phyloP scores from a whole-genome alignment of 1,140 invertebrate genomes.

The Medauroidea extradentata region DNA sequence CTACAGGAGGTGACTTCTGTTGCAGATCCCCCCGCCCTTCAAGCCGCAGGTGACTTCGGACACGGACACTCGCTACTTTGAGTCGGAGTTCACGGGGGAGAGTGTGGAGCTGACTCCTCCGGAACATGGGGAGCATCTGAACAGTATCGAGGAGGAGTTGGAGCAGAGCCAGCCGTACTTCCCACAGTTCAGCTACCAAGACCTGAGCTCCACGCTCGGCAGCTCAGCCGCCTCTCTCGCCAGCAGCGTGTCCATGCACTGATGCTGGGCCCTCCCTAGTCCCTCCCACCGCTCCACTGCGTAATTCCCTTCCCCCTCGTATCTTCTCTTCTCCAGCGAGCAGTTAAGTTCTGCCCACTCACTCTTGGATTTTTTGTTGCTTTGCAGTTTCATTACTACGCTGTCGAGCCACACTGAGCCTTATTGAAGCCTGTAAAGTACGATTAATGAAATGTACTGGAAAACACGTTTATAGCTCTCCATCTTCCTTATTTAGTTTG shows the following conservation, averaged over 20 bases:
- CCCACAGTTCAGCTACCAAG: conserved; percentile 72
- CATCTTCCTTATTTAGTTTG: no score
- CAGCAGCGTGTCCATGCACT: conserved; percentile 15
- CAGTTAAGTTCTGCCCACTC: no score
- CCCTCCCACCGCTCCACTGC: no score
- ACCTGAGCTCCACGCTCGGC: conserved; percentile 31
- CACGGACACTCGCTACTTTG: conserved; percentile 96
- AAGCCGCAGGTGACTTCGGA: conserved; percentile 94
- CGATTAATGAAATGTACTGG: no score
- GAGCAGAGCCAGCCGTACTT: conserved; percentile 62
- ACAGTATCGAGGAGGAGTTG: conserved; percentile 64
- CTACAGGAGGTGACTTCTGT: no score
- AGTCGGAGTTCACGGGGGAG: conserved; percentile 97
- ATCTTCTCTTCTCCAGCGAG: no score
- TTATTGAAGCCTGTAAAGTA: no score
- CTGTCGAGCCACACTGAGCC: no score
- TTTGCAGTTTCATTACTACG: no score
- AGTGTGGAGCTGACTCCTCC: conserved; percentile 94
- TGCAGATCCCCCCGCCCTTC: conserved; percentile 81
- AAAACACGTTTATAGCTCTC: no score
- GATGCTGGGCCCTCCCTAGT: neutral
- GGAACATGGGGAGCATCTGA: conserved; percentile 60
- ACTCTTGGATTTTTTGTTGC: no score
- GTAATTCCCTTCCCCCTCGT: no score
- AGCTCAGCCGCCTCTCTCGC: conserved; percentile 23